Evolutionary conservation across 2,113 vertebrate genomes (phyloP).

Genomic region (Thomomys bottae): DNA sequence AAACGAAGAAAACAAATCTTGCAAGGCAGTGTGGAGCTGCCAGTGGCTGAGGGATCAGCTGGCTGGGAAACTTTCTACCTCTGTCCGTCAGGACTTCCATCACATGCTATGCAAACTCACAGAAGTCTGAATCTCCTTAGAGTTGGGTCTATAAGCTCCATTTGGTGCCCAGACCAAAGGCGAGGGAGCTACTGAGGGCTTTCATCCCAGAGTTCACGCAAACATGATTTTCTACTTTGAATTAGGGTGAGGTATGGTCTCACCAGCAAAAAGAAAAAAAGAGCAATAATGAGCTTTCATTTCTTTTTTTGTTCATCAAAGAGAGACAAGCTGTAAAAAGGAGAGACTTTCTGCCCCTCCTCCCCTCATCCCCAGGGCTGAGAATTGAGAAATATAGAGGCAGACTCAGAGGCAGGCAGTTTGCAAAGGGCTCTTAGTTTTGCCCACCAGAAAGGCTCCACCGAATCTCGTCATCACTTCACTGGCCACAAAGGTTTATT

Average conservation of each 20-base stretch:
- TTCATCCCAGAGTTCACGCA: background rate
- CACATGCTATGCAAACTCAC: accelerated
- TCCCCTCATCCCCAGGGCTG: background rate
- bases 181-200: background rate
- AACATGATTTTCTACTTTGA: background rate
- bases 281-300: background rate
- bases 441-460: background rate
- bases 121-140: background rate
- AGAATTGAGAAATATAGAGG: constrained; percentile 32
- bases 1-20: background rate
- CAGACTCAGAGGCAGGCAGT: background rate
- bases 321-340: constrained; percentile 37
- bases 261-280: constrained; percentile 3
- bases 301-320: constrained; percentile 56
- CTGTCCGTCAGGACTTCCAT: background rate
- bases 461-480: background rate
- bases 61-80: background rate
- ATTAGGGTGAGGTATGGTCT: background rate
- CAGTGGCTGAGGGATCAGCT: too few relatives aligned
- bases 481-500: background rate
- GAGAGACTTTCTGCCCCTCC: background rate
- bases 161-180: background rate
- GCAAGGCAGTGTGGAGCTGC: background rate
- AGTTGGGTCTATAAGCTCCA: background rate
- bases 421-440: background rate